Conservation (phyloP, 2,797 vertebrate genomes). For the Chelmon rostratus region DNA sequence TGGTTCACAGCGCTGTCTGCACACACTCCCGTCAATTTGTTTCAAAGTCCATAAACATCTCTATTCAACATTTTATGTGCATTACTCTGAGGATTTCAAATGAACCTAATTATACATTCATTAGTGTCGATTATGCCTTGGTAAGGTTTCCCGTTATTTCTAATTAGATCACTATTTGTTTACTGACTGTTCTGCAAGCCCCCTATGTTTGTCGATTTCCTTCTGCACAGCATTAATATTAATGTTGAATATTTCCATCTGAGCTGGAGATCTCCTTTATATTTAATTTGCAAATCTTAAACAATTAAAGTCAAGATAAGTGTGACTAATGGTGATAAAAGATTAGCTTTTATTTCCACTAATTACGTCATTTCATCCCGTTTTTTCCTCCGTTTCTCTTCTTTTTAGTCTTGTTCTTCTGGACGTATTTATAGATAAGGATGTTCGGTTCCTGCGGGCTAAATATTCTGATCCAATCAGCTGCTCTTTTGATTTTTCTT, state of each 20-base stretch:
- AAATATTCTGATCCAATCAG: constrained; percentile 36
- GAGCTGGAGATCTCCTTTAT: constrained; percentile 3
- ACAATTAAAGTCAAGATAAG: constrained; percentile 32
- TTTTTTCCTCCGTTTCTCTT: constrained; percentile 12
- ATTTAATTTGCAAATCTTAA: constrained; percentile 24
- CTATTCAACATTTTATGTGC: constrained; percentile 13
- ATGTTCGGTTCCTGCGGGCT: constrained; percentile 9
- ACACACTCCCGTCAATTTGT: background rate
- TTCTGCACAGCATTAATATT: background rate
- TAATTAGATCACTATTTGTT: constrained; percentile 60
- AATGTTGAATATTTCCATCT: constrained; percentile 31
- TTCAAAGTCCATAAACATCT: constrained; percentile 3
- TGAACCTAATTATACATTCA: constrained; percentile 50
- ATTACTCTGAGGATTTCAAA: constrained; percentile 38
- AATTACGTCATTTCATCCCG: constrained; percentile 51
- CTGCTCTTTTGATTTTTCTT: background rate
- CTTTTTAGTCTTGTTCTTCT: constrained; percentile 17
- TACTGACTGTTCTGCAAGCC: constrained; percentile 12
- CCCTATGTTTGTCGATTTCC: constrained; percentile 12
- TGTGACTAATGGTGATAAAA: constrained; percentile 39
- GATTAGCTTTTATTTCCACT: constrained; percentile 37
- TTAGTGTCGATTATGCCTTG: constrained; percentile 55
- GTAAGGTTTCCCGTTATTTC: constrained; percentile 42
- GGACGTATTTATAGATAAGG: constrained; percentile 31
- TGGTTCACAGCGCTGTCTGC: background rate